phyloP scores from a whole-genome alignment of 1,140 invertebrate genomes.

The Megalonaias nervosa region DNA sequence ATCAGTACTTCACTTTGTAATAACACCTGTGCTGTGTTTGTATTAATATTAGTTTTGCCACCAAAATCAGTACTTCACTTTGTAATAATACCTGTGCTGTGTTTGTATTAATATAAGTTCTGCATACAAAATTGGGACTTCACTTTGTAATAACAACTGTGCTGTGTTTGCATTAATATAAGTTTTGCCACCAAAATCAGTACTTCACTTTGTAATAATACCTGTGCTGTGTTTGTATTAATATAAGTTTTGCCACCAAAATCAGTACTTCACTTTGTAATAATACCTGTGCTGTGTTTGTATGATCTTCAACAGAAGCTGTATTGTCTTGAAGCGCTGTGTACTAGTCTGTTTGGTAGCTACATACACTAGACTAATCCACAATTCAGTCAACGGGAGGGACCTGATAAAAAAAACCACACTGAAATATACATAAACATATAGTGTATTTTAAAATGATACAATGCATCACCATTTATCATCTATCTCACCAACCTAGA shows the following conservation, averaged over 20 bases:
- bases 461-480: too few relatives aligned
- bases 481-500: too few relatives aligned
- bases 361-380: conserved; percentile 66
- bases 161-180: conserved; percentile 55
- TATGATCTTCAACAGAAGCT: conserved; percentile 64
- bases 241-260: too few relatives aligned
- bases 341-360: conserved; percentile 64
- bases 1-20: not conserved
- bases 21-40: conserved; percentile 51
- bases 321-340: conserved; percentile 65
- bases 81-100: conserved; percentile 43
- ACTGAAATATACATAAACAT: not conserved
- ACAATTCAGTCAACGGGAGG: conserved; percentile 61
- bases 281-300: conserved; percentile 52
- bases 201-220: conserved; percentile 8
- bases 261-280: not conserved
- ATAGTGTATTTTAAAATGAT: not conserved
- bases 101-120: too few relatives aligned
- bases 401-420: conserved; percentile 45
- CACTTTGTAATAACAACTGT: conserved; percentile 30
- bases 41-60: too few relatives aligned
- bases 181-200: too few relatives aligned
- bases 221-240: conserved; percentile 54
- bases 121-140: not conserved
- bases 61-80: too few relatives aligned